Evolutionary conservation across 2,888 invertebrate species (phyloP).

Genomic region (Aethes cnicana): DNA sequence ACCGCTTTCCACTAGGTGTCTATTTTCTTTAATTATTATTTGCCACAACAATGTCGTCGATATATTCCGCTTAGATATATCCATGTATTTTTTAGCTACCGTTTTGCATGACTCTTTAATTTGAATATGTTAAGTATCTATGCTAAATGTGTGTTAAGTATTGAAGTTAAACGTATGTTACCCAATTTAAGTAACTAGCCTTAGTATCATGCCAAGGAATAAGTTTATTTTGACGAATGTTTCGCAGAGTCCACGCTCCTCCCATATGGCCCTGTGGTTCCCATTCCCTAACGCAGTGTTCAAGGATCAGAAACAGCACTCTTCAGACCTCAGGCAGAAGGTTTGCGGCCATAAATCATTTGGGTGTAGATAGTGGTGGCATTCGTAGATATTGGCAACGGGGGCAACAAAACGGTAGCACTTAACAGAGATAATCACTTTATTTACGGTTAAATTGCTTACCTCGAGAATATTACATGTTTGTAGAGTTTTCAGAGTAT

Average conservation of each 20-base stretch:
- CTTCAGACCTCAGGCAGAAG: slow-evolving; percentile 75
- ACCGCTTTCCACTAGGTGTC: slow-evolving; percentile 81
- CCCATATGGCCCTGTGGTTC: slow-evolving; percentile 83
- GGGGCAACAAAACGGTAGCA: slow-evolving; percentile 15
- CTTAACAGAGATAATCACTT: too few relatives aligned
- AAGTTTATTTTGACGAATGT: slow-evolving; percentile 44
- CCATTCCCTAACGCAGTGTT: slow-evolving; percentile 84
- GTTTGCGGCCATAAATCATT: slow-evolving; percentile 53
- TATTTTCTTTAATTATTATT: slow-evolving; percentile 45
- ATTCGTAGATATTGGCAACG: slow-evolving; percentile 20
- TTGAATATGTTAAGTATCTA: slow-evolving; percentile 19
- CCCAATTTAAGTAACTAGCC: neutral
- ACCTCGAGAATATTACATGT: too few relatives aligned
- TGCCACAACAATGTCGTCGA: slow-evolving; percentile 29
- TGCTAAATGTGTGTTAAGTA: slow-evolving; percentile 43
- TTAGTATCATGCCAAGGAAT: neutral
- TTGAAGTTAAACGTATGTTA: slow-evolving; percentile 8
- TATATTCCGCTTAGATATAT: slow-evolving; percentile 28
- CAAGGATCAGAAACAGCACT: slow-evolving; percentile 76
- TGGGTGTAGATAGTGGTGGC: slow-evolving; percentile 28
- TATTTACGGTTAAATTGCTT: too few relatives aligned
- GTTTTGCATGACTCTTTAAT: slow-evolving; percentile 56
- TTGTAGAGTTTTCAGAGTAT: too few relatives aligned
- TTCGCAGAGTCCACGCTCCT: slow-evolving; percentile 82
- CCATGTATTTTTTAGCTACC: slow-evolving; percentile 60